phyloP scores from a whole-genome alignment of 2,888 invertebrate species.

The Elysia crispata region DNA sequence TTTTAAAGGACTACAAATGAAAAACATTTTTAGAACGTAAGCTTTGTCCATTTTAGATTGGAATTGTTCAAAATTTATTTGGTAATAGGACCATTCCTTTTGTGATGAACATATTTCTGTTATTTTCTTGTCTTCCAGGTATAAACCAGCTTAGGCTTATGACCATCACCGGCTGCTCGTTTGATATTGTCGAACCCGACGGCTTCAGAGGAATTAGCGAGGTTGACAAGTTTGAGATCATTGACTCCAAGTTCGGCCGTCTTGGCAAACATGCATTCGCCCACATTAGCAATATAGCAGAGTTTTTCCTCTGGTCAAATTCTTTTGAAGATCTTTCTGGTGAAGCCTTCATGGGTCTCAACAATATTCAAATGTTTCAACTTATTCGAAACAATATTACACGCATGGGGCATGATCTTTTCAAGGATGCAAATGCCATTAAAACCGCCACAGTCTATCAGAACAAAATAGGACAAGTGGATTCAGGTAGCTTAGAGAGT shows the following conservation, averaged over 20 bases:
- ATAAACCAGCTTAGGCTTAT: conserved; percentile 27
- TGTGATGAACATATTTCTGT: too few relatives aligned
- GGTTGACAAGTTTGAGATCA: conserved; percentile 29
- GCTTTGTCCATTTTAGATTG: too few relatives aligned
- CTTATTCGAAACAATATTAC: conserved; percentile 36
- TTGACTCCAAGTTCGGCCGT: conserved; percentile 32
- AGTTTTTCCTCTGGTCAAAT: conserved; percentile 13
- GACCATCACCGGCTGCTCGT: conserved; percentile 26
- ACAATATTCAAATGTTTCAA: conserved; percentile 10
- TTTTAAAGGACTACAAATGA: too few relatives aligned
- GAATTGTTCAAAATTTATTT: too few relatives aligned
- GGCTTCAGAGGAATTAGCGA: conserved; percentile 22
- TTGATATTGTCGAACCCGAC: conserved; percentile 44
- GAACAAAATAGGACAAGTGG: conserved; percentile 15
- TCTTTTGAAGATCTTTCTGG: conserved; percentile 16
- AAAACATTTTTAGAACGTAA: too few relatives aligned
- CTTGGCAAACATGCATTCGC: conserved; percentile 36
- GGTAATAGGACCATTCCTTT: too few relatives aligned
- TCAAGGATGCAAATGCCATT: conserved; percentile 15
- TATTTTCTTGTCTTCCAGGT: conserved; percentile 25
- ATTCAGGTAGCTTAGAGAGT: conserved; percentile 9
- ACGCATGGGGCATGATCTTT: not conserved
- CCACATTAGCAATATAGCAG: conserved; percentile 5
- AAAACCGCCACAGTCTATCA: conserved; percentile 14
- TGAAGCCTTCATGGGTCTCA: conserved; percentile 31